phyloP scores from a whole-genome alignment of 2,888 invertebrate species.

The Uropetala carovei region DNA sequence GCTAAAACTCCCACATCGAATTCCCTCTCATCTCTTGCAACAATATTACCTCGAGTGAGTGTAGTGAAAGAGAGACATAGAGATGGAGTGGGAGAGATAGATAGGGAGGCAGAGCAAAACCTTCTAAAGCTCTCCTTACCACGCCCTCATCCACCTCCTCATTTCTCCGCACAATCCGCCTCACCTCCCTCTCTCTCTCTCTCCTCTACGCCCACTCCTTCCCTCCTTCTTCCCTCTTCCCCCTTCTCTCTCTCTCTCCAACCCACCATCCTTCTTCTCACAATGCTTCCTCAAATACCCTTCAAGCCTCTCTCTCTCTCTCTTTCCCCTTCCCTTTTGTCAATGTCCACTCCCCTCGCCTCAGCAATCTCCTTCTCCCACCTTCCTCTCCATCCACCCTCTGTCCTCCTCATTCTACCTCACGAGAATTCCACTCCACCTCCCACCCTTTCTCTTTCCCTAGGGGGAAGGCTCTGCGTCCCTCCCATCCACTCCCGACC shows the following conservation, averaged over 20 bases:
- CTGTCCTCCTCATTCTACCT: too few relatives aligned
- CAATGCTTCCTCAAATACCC: conserved; percentile 21
- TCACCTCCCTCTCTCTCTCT: neutral
- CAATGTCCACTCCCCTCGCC: conserved; percentile 42
- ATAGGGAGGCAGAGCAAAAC: neutral
- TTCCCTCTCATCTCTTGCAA: too few relatives aligned
- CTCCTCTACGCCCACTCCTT: neutral
- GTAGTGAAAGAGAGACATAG: neutral
- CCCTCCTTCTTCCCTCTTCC: neutral
- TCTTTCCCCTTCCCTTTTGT: conserved; percentile 10
- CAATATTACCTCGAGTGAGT: neutral
- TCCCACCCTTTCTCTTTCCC: neutral
- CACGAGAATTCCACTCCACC: conserved; percentile 8
- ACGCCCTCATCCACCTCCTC: neutral
- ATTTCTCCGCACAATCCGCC: neutral
- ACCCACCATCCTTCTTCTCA: too few relatives aligned
- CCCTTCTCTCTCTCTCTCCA: too few relatives aligned
- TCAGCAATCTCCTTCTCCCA: neutral
- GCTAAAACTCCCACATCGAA: too few relatives aligned
- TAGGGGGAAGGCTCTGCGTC: neutral
- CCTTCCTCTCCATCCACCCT: neutral
- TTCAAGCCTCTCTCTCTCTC: neutral
- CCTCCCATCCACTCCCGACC: too few relatives aligned
- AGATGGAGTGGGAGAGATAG: neutral
- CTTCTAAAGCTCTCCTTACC: neutral